These are phyloP conservation scores for Rhopalosiphum nymphaeae DNA, from an alignment of 2,888 invertebrate species.

Conservation along the genomic window DNA sequence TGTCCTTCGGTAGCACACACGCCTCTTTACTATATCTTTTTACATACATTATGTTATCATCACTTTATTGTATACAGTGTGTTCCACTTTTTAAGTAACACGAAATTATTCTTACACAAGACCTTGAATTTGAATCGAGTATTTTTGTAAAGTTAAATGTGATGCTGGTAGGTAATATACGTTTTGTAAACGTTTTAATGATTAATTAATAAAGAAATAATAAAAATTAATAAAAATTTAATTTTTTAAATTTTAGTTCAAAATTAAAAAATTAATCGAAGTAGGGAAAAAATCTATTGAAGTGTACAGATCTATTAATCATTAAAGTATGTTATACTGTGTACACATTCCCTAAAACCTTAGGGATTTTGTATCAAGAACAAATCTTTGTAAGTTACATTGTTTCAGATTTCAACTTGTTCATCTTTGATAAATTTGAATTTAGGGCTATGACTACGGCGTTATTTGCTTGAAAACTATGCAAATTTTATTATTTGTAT, in stretches of 20 bases:
- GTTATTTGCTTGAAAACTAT: neutral
- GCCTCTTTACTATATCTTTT: slow-evolving; percentile 4
- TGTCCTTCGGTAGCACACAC: neutral
- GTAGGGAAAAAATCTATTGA: neutral
- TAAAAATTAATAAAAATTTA: neutral
- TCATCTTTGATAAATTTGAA: neutral
- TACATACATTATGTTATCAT: neutral
- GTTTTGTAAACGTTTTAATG: neutral
- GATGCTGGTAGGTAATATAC: neutral
- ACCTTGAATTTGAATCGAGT: neutral
- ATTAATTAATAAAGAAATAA: neutral
- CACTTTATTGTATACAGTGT: neutral
- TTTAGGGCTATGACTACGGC: neutral
- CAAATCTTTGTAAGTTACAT: neutral
- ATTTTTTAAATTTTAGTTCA: neutral
- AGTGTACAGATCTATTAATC: neutral
- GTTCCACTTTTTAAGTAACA: neutral
- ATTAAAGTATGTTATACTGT: neutral
- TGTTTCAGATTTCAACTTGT: neutral
- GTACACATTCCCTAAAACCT: neutral
- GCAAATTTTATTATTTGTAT: neutral
- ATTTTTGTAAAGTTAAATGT: neutral
- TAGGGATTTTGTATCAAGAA: neutral
- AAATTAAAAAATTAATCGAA: neutral
- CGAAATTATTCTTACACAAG: neutral